phyloP scores from a whole-genome alignment of 2,113 vertebrate species.

The Platysteira castanea region DNA sequence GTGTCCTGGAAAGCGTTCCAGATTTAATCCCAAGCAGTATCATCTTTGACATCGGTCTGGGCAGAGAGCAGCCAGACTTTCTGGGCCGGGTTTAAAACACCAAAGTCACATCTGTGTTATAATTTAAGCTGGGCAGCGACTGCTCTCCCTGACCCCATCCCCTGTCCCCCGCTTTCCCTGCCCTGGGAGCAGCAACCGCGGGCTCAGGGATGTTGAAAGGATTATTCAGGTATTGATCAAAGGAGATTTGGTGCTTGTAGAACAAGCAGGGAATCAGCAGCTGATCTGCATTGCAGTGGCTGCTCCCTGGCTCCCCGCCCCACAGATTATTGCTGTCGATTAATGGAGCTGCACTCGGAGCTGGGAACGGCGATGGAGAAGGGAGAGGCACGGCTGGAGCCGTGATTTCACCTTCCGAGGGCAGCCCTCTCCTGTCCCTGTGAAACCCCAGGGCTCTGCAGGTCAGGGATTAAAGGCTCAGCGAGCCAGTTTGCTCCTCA shows the following conservation, averaged over 20 bases:
- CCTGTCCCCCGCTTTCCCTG: background rate
- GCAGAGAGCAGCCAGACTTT: background rate
- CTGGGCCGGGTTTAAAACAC: background rate
- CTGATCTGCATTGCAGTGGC: background rate
- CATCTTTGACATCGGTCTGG: background rate
- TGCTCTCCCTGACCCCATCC: background rate
- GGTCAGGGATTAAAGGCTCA: background rate
- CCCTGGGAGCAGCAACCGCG: rapidly evolving
- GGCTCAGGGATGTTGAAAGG: background rate
- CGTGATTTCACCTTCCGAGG: background rate
- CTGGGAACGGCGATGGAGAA: rapidly evolving
- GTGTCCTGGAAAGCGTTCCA: background rate
- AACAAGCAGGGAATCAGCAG: background rate
- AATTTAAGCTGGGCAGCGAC: background rate
- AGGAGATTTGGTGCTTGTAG: background rate
- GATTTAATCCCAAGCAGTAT: background rate
- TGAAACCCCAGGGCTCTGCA: background rate
- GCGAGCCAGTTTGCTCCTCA: background rate
- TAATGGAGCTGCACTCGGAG: rapidly evolving
- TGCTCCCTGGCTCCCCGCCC: background rate
- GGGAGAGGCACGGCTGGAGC: background rate
- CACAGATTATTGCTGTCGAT: background rate
- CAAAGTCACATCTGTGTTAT: rapidly evolving
- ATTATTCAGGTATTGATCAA: background rate
- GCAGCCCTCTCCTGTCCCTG: rapidly evolving